Conservation (phyloP, 2,797 vertebrate species). For the Centropyge bicolor region DNA sequence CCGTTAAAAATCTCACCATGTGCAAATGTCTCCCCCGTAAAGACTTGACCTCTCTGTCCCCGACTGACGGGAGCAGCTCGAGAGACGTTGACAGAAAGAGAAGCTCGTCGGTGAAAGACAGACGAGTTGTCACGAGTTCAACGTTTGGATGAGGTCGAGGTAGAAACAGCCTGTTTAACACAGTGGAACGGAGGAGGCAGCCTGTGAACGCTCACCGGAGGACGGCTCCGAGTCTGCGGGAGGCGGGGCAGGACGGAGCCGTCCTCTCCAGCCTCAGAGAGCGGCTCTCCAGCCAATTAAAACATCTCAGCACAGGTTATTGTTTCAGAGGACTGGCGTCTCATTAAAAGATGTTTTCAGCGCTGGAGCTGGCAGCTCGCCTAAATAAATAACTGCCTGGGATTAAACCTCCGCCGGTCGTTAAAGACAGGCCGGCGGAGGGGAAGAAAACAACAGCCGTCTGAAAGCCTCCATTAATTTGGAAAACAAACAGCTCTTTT, state of each 20-base stretch:
- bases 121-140: not conserved
- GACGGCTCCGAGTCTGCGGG: not conserved
- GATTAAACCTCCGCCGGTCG: constrained; percentile 69
- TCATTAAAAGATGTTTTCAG: constrained; percentile 70
- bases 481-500: constrained; percentile 67
- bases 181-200: not conserved
- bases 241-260: too few species aligned
- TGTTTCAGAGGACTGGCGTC: constrained; percentile 51
- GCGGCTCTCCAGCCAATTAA: constrained; percentile 66
- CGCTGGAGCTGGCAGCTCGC: constrained; percentile 53
- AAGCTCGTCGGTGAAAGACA: not conserved
- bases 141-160: constrained; percentile 14
- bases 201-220: constrained; percentile 5
- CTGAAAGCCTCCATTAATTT: constrained; percentile 64
- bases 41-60: not conserved
- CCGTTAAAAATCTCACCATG: not conserved
- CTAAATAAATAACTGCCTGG: constrained; percentile 64
- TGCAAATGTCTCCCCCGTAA: not conserved
- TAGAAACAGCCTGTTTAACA: not conserved
- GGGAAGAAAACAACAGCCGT: constrained; percentile 45
- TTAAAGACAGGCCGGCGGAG: constrained; percentile 51
- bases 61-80: too few species aligned
- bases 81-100: not conserved
- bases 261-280: constrained; percentile 39
- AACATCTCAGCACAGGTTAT: constrained; percentile 54